phyloP scores from a whole-genome alignment of 1,140 invertebrate genomes.

The Drosophila ficusphila region DNA sequence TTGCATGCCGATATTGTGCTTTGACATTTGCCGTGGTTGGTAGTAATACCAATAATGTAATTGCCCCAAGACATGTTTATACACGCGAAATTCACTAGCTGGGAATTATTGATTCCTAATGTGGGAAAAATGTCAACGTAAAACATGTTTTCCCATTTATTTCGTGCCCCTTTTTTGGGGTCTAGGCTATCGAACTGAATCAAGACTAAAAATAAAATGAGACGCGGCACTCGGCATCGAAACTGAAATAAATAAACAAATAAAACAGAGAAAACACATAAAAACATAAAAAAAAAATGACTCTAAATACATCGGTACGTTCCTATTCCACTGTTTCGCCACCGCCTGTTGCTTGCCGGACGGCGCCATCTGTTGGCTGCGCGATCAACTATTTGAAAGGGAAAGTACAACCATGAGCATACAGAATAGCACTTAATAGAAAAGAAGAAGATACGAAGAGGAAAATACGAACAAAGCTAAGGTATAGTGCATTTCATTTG shows the following conservation, averaged over 20 bases:
- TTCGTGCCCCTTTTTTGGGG: conserved; percentile 22
- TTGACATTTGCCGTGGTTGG: conserved; percentile 36
- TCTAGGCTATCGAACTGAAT: conserved; percentile 32
- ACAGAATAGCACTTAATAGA: conserved; percentile 7
- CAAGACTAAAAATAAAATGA: conserved; percentile 37
- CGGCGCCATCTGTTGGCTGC: conserved; percentile 5
- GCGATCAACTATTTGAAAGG: background rate
- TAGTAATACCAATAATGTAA: conserved; percentile 31
- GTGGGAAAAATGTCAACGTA: conserved; percentile 8
- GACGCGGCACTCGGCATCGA: conserved; percentile 8
- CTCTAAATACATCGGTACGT: conserved; percentile 18
- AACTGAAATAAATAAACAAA: conserved; percentile 32
- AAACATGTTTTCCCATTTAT: conserved; percentile 10
- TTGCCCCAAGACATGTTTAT: conserved; percentile 28
- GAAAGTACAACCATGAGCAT: conserved; percentile 13
- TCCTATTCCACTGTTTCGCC: conserved; percentile 9
- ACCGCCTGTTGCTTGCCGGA: conserved; percentile 22
- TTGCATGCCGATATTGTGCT: conserved; percentile 73
- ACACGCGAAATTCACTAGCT: conserved; percentile 20
- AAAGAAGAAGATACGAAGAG: background rate
- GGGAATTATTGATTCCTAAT: conserved; percentile 28
- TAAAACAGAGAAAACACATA: background rate
- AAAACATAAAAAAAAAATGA: background rate
- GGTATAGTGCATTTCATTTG: conserved; percentile 40
- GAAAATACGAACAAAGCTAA: background rate